Evolutionary conservation across 2,888 invertebrate genomes (phyloP).

Genomic region (Mystacides longicornis): DNA sequence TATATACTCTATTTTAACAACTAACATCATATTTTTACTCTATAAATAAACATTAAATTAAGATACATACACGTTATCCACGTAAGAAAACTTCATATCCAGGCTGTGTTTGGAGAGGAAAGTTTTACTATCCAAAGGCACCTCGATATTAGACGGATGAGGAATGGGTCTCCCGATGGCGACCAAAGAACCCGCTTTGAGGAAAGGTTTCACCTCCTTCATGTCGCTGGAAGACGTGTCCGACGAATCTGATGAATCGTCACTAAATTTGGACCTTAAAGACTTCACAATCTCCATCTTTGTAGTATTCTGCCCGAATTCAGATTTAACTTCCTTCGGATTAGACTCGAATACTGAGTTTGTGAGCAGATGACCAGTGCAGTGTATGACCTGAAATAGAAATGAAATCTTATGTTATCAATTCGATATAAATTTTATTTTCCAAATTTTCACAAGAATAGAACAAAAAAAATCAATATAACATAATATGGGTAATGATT

Average conservation of each 20-base stretch:
- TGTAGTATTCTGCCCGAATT: constrained; percentile 27
- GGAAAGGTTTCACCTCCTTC: constrained; percentile 31
- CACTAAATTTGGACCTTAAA: constrained; percentile 17
- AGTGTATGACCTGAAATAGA: constrained; percentile 76
- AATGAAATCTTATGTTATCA: constrained; percentile 21
- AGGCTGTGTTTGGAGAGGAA: constrained; percentile 87
- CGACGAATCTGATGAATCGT: constrained; percentile 22
- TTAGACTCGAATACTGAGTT: constrained; percentile 32
- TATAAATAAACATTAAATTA: not conserved
- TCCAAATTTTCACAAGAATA: no score
- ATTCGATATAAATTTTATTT: constrained; percentile 2
- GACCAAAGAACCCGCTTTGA: constrained; percentile 51
- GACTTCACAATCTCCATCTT: constrained; percentile 16
- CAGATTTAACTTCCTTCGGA: constrained; percentile 20
- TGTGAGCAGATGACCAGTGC: constrained; percentile 52
- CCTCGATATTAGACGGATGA: constrained; percentile 87
- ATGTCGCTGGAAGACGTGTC: constrained; percentile 31
- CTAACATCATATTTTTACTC: no score
- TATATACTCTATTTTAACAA: no score
- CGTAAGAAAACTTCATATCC: constrained; percentile 93
- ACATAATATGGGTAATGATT: no score
- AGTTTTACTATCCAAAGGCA: constrained; percentile 79
- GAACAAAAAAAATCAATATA: no score
- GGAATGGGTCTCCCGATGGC: constrained; percentile 77
- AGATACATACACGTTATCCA: constrained; percentile 79